A percentile compares a stretch with the other conserved stretches of the same genome.
These are phyloP conservation scores for Characodon lateralis DNA, from an alignment of 2,797 vertebrate genomes.

Conservation along the genomic window DNA sequence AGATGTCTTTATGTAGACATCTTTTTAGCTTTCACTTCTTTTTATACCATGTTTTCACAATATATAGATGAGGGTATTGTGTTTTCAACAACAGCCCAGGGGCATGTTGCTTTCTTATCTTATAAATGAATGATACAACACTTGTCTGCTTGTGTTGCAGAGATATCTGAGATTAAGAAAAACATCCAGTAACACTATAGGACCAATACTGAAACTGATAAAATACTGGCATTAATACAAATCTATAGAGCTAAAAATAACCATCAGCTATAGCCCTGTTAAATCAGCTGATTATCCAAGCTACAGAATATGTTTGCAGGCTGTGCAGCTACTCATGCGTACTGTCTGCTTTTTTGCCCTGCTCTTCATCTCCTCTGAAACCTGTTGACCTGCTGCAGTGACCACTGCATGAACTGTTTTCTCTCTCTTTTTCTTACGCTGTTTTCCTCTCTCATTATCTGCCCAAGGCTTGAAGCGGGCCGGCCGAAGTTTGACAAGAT, in stretches of 20 bases:
- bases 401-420: conserved; percentile 32
- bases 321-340: conserved; percentile 10
- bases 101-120: not conserved
- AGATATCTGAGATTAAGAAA: not conserved
- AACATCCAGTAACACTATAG: not conserved
- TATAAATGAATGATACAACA: not conserved
- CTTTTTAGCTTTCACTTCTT: not conserved
- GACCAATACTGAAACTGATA: not conserved
- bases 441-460: conserved; percentile 11
- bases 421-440: conserved; percentile 16
- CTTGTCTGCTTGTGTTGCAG: not conserved
- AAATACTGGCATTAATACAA: not conserved
- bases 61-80: not conserved
- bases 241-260: not conserved
- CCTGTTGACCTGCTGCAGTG: conserved; percentile 44
- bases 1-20: not conserved
- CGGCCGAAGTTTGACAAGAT: conserved; percentile 80
- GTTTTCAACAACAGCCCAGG: not conserved
- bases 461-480: conserved; percentile 52
- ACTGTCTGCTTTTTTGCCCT: conserved; percentile 9
- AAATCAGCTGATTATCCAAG: not conserved
- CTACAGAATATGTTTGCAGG: conserved; percentile 4
- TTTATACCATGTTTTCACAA: not conserved
- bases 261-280: not conserved
- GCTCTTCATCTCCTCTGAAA: conserved; percentile 27